Conservation (phyloP, 2,113 vertebrate genomes). For the Indicator maculatus region DNA sequence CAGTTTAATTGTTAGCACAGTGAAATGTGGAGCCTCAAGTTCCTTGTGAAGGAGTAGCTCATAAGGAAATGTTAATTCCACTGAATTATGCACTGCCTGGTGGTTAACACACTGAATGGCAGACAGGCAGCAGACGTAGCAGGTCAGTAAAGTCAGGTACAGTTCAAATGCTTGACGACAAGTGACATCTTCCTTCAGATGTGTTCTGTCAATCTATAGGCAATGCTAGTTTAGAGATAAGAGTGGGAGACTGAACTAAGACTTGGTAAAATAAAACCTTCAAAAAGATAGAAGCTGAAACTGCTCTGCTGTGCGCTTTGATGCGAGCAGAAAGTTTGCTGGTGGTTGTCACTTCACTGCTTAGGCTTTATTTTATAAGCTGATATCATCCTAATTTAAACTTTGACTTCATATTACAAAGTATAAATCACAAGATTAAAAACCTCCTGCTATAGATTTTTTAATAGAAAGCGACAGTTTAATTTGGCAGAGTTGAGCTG, state of each 20-base stretch:
- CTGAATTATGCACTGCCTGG: not conserved
- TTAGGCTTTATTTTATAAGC: conserved; percentile 45
- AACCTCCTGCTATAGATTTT: conserved; percentile 50
- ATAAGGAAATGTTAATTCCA: not conserved
- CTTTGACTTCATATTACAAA: conserved; percentile 57
- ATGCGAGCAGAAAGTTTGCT: not conserved
- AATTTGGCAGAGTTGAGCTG: conserved; percentile 65
- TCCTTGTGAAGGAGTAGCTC: not conserved
- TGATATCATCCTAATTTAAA: conserved; percentile 58
- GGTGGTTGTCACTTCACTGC: not conserved
- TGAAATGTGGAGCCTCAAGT: not conserved
- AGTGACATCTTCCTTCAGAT: not conserved
- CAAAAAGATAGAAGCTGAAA: not conserved
- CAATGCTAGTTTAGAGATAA: not conserved
- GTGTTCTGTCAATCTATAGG: not conserved
- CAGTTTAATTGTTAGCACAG: not conserved
- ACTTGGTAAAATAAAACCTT: not conserved
- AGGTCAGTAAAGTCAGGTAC: not conserved
- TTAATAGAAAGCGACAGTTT: conserved; percentile 70
- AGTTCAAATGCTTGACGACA: not conserved
- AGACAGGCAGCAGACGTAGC: not conserved
- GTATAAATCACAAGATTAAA: conserved; percentile 65
- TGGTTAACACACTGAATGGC: not conserved
- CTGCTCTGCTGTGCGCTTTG: not conserved
- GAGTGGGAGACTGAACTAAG: not conserved